Base-by-base conservation (phyloP, 2,113 vertebrate genomes). In the Nannospalax galili region DNA sequence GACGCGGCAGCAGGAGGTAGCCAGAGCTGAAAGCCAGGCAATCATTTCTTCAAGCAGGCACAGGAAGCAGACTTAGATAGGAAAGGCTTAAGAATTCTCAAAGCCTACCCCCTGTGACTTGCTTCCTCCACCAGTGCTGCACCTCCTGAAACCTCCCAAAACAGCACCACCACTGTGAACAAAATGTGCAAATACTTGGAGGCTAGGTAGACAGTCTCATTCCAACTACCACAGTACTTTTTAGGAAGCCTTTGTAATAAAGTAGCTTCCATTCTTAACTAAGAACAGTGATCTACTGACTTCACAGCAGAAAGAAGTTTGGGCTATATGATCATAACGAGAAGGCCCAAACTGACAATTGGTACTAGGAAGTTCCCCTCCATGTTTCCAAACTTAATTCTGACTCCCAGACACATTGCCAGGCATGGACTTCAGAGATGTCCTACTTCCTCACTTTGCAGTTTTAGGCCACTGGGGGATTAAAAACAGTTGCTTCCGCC, bases 401-500 rank as follows among this genome's bases (percentile, higher is more conserved):
- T 62, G 20, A 93, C 62, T 37, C 24, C 28, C 17, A 42, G 73
- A 35, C 22, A 15, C 2, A 42, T 14, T 67, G 12, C 35, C 42
- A 9, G 30, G 20, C 26, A 70, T 87, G 28, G 40, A 75, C 22
- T 58, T 42, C 8, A 64, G 48, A 32, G 32, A 14, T 42, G 3
- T 24, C 4, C 17, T 48, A 2, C 7, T 58, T 20, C n/a, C 16
- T 69, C 19, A 11, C 45, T 65, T n/a, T 32, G 20, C 16, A 67
- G 48, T 1, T 6, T 45, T n/a, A 56, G 3, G 0, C 32, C 52
- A 37, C 2, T 2, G 8, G 17, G 10, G 10, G 3, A 20, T 14
- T 48, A 24, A 15, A 67, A 2, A 22, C 45, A 52, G 8, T 7
- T 30, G n/a, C 64, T 72, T 74, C 22, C 45, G 58, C n/a, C 11